Conservation (phyloP, 92 coral and sea anemone species). For the Anthopleura xanthogrammica region DNA sequence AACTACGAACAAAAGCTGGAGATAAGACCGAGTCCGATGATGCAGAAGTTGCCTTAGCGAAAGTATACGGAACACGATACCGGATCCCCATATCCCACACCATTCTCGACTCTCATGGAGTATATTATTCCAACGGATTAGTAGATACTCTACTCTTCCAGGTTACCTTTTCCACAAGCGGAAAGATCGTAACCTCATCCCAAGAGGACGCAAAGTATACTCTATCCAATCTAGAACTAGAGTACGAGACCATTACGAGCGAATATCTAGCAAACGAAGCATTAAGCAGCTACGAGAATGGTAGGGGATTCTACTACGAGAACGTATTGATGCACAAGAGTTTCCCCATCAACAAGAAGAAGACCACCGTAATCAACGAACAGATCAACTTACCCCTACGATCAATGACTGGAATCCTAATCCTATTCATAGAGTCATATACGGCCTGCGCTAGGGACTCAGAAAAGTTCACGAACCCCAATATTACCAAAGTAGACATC, state of each 20-base stretch:
- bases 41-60: slow-evolving; percentile 21
- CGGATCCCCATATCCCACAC: too few species aligned
- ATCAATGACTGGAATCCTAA: background rate
- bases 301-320: background rate
- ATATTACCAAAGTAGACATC: too few species aligned
- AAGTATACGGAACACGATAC: background rate
- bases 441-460: too few species aligned
- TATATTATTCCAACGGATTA: too few species aligned
- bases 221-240: background rate
- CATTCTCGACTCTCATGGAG: too few species aligned
- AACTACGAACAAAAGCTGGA: slow-evolving; percentile 20
- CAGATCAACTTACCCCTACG: background rate
- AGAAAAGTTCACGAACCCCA: too few species aligned
- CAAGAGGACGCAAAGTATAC: too few species aligned
- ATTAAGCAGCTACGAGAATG: background rate
- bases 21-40: slow-evolving; percentile 7
- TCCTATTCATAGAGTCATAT: background rate
- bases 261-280: background rate
- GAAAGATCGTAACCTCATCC: too few species aligned
- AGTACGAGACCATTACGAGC: background rate
- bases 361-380: background rate
- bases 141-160: too few species aligned
- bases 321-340: background rate
- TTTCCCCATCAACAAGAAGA: background rate
- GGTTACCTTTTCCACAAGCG: too few species aligned